These are phyloP conservation scores for Hippocampus abdominalis DNA, from an alignment of 2,113 vertebrate species.

Conservation along the genomic window DNA sequence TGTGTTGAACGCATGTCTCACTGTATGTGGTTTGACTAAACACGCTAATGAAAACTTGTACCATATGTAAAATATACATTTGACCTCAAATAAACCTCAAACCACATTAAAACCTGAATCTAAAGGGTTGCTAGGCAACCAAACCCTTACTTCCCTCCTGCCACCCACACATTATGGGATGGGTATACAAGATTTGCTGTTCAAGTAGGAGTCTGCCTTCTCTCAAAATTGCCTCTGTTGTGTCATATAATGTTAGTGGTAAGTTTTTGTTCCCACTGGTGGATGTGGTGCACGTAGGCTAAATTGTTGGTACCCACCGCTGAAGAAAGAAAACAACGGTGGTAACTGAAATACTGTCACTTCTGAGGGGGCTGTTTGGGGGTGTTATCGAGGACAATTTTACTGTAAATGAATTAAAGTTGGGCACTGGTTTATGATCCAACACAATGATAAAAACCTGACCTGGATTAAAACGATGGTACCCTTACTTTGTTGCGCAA, in stretches of 20 bases:
- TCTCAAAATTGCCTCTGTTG: neutral
- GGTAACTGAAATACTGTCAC: neutral
- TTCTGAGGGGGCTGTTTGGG: too few relatives aligned
- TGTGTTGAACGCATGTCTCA: neutral
- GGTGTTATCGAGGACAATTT: neutral
- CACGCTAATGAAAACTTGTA: neutral
- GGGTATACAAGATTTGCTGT: slow-evolving; percentile 26
- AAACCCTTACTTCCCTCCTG: slow-evolving; percentile 32
- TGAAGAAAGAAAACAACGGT: neutral
- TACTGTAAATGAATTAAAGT: neutral
- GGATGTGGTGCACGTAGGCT: neutral
- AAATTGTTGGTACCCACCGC: neutral
- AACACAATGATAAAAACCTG: too few relatives aligned
- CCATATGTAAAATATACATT: neutral
- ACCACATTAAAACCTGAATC: slow-evolving; percentile 21
- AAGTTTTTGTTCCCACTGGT: neutral
- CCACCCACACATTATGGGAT: slow-evolving; percentile 64
- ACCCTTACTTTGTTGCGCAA: too few relatives aligned
- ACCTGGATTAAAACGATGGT: too few relatives aligned
- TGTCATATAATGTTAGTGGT: neutral
- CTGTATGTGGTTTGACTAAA: neutral
- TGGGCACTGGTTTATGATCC: too few relatives aligned
- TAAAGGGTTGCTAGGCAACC: slow-evolving; percentile 65
- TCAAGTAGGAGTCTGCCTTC: slow-evolving; percentile 17
- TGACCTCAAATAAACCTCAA: slow-evolving; percentile 38